phyloP scores from a whole-genome alignment of 2,888 invertebrate species.

The Glaucopsyche alexis region DNA sequence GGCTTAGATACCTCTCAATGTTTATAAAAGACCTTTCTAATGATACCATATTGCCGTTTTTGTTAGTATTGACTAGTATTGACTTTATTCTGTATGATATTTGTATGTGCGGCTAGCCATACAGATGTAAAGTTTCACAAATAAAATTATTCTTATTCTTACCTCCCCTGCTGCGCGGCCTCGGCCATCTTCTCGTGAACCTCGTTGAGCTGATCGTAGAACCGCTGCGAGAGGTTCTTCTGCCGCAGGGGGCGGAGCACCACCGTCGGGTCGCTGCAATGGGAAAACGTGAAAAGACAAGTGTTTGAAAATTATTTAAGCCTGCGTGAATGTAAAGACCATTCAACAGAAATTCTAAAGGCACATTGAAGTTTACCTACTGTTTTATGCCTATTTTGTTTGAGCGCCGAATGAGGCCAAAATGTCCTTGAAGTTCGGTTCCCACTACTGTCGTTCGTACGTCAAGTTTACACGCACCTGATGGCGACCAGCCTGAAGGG shows the following conservation, averaged over 20 bases:
- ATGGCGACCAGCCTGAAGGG: constrained; percentile 82
- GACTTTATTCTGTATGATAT: too few relatives aligned
- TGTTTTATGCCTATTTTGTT: too few relatives aligned
- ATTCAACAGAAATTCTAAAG: too few relatives aligned
- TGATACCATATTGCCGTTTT: too few relatives aligned
- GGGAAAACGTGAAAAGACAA: background rate
- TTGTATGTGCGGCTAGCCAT: too few relatives aligned
- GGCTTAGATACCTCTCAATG: too few relatives aligned
- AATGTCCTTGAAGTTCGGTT: background rate
- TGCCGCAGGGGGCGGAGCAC: constrained; percentile 82
- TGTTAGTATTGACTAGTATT: too few relatives aligned
- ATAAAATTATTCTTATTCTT: too few relatives aligned
- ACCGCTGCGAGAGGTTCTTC: constrained; percentile 80
- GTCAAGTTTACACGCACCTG: constrained; percentile 52
- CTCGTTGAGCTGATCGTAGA: constrained; percentile 75
- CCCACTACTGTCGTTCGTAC: background rate
- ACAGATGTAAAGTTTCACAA: too few relatives aligned
- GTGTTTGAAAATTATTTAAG: too few relatives aligned
- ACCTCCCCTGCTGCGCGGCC: constrained; percentile 80
- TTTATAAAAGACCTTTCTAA: too few relatives aligned
- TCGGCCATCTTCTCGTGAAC: constrained; percentile 81
- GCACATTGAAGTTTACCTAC: too few relatives aligned
- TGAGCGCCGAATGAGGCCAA: background rate
- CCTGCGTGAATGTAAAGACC: background rate
- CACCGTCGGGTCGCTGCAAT: constrained; percentile 58